phyloP scores from a whole-genome alignment of 64 coral and sea anemone species.

The Stichodactyla helianthus region DNA sequence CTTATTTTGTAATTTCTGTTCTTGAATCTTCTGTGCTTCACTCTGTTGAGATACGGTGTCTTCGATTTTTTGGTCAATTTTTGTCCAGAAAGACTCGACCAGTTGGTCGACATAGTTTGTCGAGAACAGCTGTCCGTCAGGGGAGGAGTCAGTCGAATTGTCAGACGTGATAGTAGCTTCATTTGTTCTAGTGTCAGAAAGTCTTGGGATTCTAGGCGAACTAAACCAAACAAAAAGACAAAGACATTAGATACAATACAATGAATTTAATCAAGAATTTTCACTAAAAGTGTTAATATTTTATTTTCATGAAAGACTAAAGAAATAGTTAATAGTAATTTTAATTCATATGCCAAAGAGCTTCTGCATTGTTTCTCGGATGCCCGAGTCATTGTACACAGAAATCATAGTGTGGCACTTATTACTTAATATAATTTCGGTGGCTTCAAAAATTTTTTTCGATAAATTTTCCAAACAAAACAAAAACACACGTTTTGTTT shows the following conservation, averaged over 20 bases:
- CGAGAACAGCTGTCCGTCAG: conserved; percentile 42
- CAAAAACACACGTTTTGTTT: too few species aligned
- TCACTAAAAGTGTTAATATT: neutral
- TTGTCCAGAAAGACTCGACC: conserved; percentile 62
- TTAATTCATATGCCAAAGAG: too few species aligned
- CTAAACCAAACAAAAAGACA: neutral
- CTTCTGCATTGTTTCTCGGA: too few species aligned
- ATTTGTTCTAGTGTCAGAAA: neutral
- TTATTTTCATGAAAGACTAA: too few species aligned
- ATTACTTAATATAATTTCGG: too few species aligned
- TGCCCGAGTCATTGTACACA: too few species aligned
- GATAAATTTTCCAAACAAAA: too few species aligned
- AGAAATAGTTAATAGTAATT: too few species aligned
- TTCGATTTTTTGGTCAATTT: conserved; percentile 57
- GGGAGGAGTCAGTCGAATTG: conserved; percentile 3
- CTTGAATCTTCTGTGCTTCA: conserved; percentile 7
- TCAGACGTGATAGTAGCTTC: neutral
- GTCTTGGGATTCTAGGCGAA: neutral
- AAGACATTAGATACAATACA: neutral
- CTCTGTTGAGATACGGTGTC: conserved; percentile 24
- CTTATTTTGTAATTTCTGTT: neutral
- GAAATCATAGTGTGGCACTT: too few species aligned
- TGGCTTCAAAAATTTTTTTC: too few species aligned
- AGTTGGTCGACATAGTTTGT: conserved; percentile 46
- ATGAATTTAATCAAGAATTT: neutral